Base-by-base conservation (phyloP, 2,797 vertebrate genomes). In the Luscinia luscinia region DNA sequence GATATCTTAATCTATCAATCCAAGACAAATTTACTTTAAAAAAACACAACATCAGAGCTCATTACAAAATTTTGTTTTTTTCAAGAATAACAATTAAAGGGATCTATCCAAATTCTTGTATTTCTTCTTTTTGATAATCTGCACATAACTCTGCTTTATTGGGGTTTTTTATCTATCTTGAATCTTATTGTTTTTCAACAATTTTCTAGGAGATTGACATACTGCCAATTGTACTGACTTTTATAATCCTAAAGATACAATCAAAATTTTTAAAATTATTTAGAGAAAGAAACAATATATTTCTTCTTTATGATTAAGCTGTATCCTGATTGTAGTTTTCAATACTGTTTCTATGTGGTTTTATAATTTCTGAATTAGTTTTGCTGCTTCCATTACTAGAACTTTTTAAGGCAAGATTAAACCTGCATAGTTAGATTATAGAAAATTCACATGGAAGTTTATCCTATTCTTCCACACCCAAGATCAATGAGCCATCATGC, bases 101-200 rank as follows among this genome's bases (percentile, higher is more conserved):
- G 1, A 45, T 61, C 4, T 43, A 5, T 27, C 49, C 12, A 68
- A 61, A 28, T 34, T 3, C 6, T 15, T 30, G 1, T 2, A 27
- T 89, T 80, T 62, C 13, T 66, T 85, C 18, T 38, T 72, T 40
- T 63, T 85, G 21, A 49, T 2, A 6, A 15, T 45, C 20, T 4
- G 1, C 16, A 32, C 3, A 13, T 30, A 57, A 45, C 5, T 36
- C 2, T 58, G 26, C 2, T 46, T 70, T 3, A 9, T 9, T n/a
- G 19, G 3, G 0, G 0, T n/a, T 49, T 63, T 73, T n/a, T 6
- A 40, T 20, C 4, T 32, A 28, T 15, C 8, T 32, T 6, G 1
- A 18, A 15, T 63, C 18, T 45, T 54, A 26, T 2, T 59, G 2
- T 55, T 32, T 58, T 62, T 36, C 23, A 81, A n/a, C 4, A 59